Evolutionary conservation across 2,113 vertebrate species (phyloP).

Genomic region (Chaetops frenatus): DNA sequence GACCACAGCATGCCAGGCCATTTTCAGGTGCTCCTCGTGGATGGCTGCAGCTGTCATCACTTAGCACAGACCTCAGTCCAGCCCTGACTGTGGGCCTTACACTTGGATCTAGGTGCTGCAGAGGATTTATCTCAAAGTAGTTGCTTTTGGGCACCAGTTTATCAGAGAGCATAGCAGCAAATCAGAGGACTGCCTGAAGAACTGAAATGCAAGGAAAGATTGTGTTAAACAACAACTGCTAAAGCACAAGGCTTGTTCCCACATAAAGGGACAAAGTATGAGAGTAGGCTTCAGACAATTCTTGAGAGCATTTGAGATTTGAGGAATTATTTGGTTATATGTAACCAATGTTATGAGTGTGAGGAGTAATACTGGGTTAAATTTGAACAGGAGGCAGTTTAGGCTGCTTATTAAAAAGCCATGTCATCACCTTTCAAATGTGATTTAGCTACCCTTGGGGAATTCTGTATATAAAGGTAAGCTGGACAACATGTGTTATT

Average conservation of each 20-base stretch:
- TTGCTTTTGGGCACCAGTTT: background rate
- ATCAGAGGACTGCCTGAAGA: background rate
- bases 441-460: background rate
- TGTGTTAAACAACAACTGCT: background rate
- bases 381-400: background rate
- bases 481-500: background rate
- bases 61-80: background rate
- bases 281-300: background rate
- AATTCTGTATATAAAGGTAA: background rate
- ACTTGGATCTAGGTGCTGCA: background rate
- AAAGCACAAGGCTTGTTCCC: background rate
- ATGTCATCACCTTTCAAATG: background rate
- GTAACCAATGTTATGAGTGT: background rate
- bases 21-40: background rate
- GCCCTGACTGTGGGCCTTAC: background rate
- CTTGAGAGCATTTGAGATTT: background rate
- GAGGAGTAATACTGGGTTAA: background rate
- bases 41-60: background rate
- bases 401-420: background rate
- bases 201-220: background rate
- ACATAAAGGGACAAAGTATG: fast-evolving
- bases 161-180: background rate
- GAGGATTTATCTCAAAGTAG: background rate
- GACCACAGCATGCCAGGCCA: background rate
- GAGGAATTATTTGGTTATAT: background rate